Evolutionary conservation across 2,797 vertebrate species (phyloP), one percentile per base, ranked within the genome.

Genomic region (Limnodromus scolopaceus): DNA sequence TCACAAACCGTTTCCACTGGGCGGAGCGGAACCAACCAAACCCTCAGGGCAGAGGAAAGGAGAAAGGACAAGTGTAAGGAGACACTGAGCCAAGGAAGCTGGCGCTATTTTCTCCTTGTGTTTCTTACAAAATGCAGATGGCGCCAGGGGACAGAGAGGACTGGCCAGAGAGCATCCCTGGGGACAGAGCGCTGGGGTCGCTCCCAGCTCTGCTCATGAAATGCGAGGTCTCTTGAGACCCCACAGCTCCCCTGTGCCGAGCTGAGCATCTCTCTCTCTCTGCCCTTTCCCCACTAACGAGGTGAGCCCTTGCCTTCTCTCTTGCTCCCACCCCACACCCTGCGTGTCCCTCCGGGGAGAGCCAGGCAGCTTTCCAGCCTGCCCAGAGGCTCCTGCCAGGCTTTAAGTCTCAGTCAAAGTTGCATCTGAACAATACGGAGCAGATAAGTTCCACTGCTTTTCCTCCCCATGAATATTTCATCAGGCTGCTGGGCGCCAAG

Each of bases 381-480:
- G 55, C 68, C 79, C 74, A 12, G 65, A 80, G 63, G 63, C 68
- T 93, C 55, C 66, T 38, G 66, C 38, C 84, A 39, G 79, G 68
- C 28, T 91, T 61, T 24, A 20, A 76, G 61, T 38, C 92, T 84
- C 55, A 15, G 34, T 55, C 60, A 5, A 71, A 80, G 74, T 70
- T 36, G 63, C 64, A n/a, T 39, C 69, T n/a, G 64, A 84, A 80
- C 88, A 80, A 70, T 15, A 49, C 15, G 1, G 58, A 81, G 41
- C 75, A 85, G 89, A 84, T 85, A 81, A 85, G 75, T 85, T 81
- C 75, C 84, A 66, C 51, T 16, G 64, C 80, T 85, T 57, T 58
- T 63, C 84, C 80, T 74, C 34, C 1, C 54, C 77, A 92, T 92
- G 71, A 89, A 92, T 92, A 89, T 89, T 92, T 74, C 86, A 92